Evolutionary conservation across 2,888 invertebrate genomes (phyloP).

Genomic region (Tetrapedia diversipes): DNA sequence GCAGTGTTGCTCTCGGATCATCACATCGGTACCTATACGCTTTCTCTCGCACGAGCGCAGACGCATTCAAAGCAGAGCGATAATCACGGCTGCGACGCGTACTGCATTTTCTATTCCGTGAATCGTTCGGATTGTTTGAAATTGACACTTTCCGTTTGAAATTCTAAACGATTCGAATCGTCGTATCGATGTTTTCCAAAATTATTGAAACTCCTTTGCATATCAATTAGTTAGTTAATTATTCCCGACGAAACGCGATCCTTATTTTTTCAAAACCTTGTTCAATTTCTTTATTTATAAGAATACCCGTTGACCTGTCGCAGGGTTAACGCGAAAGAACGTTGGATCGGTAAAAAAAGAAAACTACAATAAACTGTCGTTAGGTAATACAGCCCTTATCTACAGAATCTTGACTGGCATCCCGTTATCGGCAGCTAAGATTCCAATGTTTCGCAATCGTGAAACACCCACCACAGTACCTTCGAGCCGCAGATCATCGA

Average conservation of each 20-base stretch:
- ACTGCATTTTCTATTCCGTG: not conserved
- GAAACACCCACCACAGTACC: conserved; percentile 45
- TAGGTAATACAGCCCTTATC: not conserved
- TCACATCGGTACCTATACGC: conserved; percentile 10
- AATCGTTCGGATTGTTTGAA: conserved; percentile 3
- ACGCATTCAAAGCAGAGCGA: not conserved
- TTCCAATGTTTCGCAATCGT: conserved; percentile 26
- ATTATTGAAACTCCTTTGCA: too few relatives aligned
- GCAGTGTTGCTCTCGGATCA: conserved; percentile 3
- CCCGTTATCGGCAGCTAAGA: conserved; percentile 33
- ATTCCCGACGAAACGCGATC: too few relatives aligned
- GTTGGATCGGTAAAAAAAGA: not conserved
- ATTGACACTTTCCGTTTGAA: conserved; percentile 14
- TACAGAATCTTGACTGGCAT: not conserved
- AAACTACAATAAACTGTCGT: not conserved
- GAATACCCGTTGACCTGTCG: too few relatives aligned
- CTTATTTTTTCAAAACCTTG: too few relatives aligned
- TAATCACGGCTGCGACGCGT: not conserved
- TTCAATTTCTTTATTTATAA: too few relatives aligned
- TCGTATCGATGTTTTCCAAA: too few relatives aligned
- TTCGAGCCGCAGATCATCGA: conserved; percentile 25
- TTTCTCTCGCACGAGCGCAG: conserved; percentile 28
- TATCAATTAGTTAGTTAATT: not conserved
- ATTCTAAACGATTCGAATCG: not conserved
- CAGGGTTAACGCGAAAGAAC: too few relatives aligned